A percentile compares a stretch with the other conserved stretches of the same genome.
These are phyloP conservation scores for Hiodon alosoides DNA, from an alignment of 2,113 vertebrate genomes.

Conservation along the genomic window DNA sequence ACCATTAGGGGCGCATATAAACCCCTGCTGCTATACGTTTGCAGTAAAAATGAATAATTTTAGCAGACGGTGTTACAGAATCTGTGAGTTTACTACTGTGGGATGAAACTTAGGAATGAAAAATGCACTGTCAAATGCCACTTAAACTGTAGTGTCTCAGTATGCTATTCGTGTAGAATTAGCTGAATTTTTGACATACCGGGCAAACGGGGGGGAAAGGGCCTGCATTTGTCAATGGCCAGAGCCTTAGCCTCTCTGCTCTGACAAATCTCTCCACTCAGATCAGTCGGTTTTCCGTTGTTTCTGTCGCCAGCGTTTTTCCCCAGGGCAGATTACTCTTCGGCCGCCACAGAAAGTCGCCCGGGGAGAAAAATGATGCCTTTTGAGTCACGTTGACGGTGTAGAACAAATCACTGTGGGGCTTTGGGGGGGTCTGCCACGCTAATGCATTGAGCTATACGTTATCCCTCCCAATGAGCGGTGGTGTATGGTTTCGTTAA, in stretches of 20 bases:
- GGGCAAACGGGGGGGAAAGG: neutral
- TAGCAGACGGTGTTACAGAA: no score
- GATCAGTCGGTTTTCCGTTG: conserved; percentile 58
- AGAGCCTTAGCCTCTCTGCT: conserved; percentile 37
- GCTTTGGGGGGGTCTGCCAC: conserved; percentile 16
- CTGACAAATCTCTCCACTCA: conserved; percentile 54
- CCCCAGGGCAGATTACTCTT: conserved; percentile 27
- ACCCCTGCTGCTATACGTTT: no score
- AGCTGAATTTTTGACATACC: neutral
- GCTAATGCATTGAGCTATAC: conserved; percentile 32
- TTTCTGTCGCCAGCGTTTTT: conserved; percentile 57
- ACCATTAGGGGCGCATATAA: no score
- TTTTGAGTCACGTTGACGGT: conserved; percentile 37
- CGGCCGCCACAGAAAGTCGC: neutral
- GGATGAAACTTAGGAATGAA: neutral
- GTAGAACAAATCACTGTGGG: conserved; percentile 25
- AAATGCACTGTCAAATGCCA: neutral
- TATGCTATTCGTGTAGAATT: neutral
- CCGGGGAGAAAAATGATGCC: conserved; percentile 40
- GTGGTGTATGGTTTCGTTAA: conserved; percentile 25
- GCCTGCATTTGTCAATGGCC: conserved; percentile 41
- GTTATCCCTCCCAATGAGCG: conserved; percentile 32
- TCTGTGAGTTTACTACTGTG: no score
- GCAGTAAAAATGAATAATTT: no score
- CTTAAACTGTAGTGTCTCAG: neutral